These are phyloP conservation scores for Chrysolina oricalcia DNA, from an alignment of 2,888 invertebrate genomes.

Conservation along the genomic window DNA sequence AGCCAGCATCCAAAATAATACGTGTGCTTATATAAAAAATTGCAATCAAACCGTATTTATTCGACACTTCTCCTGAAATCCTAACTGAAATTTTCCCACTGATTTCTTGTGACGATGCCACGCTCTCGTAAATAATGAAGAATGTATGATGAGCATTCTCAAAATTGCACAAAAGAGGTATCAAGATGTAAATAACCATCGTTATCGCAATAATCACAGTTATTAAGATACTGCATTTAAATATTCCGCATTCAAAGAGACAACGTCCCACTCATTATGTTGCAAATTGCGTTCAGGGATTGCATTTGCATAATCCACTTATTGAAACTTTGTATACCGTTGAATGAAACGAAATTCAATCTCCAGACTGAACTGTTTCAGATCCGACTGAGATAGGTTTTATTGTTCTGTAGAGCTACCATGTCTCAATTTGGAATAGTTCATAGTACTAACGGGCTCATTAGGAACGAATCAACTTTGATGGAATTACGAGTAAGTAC, in stretches of 20 bases:
- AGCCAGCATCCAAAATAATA: no score
- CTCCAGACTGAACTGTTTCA: slow-evolving; percentile 11
- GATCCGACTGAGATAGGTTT: background rate
- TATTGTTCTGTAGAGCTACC: slow-evolving; percentile 6
- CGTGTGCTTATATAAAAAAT: no score
- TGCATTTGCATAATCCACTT: slow-evolving; percentile 23
- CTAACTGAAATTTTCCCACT: background rate
- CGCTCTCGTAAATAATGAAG: background rate
- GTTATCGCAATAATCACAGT: slow-evolving; percentile 3
- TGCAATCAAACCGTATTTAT: background rate
- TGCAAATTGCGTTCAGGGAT: slow-evolving; percentile 20
- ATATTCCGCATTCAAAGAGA: slow-evolving; percentile 15
- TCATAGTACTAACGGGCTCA: background rate
- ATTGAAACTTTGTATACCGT: slow-evolving; percentile 23
- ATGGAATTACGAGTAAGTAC: background rate
- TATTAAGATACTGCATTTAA: slow-evolving; percentile 3
- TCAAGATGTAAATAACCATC: slow-evolving; percentile 7
- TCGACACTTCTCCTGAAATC: background rate
- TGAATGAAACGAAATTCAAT: slow-evolving; percentile 17
- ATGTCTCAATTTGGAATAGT: background rate
- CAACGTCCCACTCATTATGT: slow-evolving; percentile 21
- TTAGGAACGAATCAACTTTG: background rate
- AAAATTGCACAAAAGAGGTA: background rate
- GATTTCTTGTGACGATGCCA: background rate
- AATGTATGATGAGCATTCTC: background rate